A percentile compares a stretch with the other conserved stretches of the same genome.
These are phyloP conservation scores for Argyra leucocephala DNA, from an alignment of 2,888 invertebrate species.

Conservation along the genomic window DNA sequence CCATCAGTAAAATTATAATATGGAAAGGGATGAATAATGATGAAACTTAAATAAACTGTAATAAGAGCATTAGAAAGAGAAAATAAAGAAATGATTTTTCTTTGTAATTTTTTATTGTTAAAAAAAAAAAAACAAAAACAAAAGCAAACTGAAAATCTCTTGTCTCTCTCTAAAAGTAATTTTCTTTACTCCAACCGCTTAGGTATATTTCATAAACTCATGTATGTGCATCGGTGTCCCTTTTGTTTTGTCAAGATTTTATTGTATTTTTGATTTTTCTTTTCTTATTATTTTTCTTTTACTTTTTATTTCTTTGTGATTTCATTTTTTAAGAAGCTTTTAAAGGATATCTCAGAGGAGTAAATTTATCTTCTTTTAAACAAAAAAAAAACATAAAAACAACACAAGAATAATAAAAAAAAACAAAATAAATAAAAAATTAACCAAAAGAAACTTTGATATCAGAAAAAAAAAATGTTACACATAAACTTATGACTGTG, in stretches of 20 bases:
- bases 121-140: background rate
- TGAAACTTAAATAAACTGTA: background rate
- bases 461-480: background rate
- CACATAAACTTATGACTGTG: background rate
- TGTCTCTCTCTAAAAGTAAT: background rate
- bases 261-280: background rate
- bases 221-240: background rate
- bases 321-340: conserved; percentile 6
- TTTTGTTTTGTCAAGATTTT: background rate
- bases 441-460: background rate
- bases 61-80: background rate
- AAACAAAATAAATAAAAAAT: background rate
- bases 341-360: conserved; percentile 6
- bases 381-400: background rate
- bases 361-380: conserved; percentile 3
- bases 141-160: background rate
- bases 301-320: too few relatives aligned
- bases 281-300: too few relatives aligned
- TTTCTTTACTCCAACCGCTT: background rate
- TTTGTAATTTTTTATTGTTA: background rate
- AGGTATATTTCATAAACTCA: background rate
- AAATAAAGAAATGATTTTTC: background rate
- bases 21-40: background rate
- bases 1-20: background rate
- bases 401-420: background rate